Conservation (phyloP, 2,888 invertebrate species). For the Ischnura elegans region DNA sequence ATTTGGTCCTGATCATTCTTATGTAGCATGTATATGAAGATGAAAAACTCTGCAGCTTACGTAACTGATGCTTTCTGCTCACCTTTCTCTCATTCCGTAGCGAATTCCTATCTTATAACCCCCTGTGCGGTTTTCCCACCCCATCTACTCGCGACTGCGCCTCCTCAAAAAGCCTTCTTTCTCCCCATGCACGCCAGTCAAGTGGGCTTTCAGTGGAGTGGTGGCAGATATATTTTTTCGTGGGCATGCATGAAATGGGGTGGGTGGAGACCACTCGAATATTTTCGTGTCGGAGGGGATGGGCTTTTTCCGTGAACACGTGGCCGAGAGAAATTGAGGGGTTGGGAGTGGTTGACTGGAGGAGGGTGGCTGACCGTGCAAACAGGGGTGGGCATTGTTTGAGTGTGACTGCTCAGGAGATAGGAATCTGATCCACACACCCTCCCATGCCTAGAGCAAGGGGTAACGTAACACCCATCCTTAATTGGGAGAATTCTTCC, state of each 20-base stretch:
- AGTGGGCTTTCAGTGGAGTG: slow-evolving; percentile 5
- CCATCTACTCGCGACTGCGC: neutral
- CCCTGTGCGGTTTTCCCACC: neutral
- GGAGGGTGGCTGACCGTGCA: neutral
- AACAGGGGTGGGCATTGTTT: neutral
- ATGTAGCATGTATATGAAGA: neutral
- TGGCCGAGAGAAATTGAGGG: slow-evolving; percentile 17
- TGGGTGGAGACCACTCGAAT: neutral
- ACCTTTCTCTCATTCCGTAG: neutral
- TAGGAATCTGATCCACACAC: neutral
- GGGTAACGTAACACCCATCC: neutral
- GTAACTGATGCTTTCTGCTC: neutral
- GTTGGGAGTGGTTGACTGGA: neutral
- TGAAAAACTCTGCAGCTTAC: neutral
- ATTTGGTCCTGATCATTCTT: too few relatives aligned
- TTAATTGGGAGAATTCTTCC: neutral
- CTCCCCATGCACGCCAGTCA: slow-evolving; percentile 16
- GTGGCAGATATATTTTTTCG: neutral
- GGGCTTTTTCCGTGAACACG: neutral
- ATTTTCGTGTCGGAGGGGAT: neutral
- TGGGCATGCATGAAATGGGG: neutral
- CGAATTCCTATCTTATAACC: neutral
- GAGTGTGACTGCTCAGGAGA: neutral
- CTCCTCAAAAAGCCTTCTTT: neutral
- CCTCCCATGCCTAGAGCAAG: neutral